These are phyloP conservation scores for Microcebus tavaratra DNA, from an alignment of 2,113 vertebrate species.

Conservation along the genomic window DNA sequence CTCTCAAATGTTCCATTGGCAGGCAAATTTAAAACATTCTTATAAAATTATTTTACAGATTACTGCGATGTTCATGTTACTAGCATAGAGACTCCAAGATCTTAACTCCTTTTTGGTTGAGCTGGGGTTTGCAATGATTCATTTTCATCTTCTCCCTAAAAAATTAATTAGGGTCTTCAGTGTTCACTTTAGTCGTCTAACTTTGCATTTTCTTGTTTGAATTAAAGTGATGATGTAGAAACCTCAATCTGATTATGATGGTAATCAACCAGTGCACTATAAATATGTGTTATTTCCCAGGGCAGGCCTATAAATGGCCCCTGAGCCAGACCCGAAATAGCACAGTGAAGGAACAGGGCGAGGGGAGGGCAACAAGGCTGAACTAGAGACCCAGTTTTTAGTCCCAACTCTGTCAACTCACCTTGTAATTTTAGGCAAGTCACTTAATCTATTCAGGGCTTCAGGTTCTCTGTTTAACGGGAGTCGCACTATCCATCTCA, in stretches of 20 bases:
- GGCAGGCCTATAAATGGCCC: neutral
- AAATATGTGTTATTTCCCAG: conserved; percentile 47
- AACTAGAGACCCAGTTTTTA: neutral
- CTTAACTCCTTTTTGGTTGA: neutral
- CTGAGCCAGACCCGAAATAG: conserved; percentile 16
- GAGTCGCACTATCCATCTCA: too few species aligned
- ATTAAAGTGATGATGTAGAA: conserved; percentile 22
- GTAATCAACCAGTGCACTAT: neutral
- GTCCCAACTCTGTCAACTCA: neutral
- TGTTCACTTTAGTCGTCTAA: neutral
- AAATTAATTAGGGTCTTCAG: neutral
- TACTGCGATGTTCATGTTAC: neutral
- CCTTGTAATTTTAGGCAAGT: neutral
- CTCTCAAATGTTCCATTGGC: neutral
- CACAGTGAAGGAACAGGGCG: neutral
- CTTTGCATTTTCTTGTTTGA: conserved; percentile 23
- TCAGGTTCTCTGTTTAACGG: neutral
- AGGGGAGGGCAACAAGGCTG: neutral
- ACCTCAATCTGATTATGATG: conserved; percentile 20
- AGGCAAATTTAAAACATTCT: neutral
- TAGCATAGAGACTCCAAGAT: neutral
- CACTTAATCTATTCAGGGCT: neutral
- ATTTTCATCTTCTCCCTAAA: neutral
- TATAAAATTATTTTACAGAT: neutral
- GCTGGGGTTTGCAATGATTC: neutral